Evolutionary conservation across 2,113 vertebrate genomes (phyloP).

Genomic region (Dromiciops gliroides): DNA sequence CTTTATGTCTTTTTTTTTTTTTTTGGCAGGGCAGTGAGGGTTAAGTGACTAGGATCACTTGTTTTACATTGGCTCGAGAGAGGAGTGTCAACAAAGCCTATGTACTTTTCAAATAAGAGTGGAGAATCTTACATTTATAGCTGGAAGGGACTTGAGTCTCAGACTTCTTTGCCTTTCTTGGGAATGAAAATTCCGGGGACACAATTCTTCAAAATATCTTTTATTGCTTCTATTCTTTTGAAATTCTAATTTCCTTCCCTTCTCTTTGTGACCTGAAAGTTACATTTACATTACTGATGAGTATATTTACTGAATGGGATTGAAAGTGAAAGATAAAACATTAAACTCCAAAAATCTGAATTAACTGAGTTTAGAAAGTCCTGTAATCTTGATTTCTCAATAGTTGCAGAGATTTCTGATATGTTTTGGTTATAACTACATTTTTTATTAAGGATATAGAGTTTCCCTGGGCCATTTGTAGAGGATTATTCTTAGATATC

Average conservation of each 20-base stretch:
- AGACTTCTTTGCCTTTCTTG: neutral
- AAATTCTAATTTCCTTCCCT: neutral
- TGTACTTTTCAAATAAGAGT: neutral
- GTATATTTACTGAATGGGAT: neutral
- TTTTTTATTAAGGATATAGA: neutral
- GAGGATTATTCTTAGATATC: neutral
- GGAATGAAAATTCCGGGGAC: neutral
- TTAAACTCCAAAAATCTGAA: neutral
- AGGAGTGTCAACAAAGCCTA: neutral
- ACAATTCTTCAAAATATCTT: neutral
- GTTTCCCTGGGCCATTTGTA: neutral
- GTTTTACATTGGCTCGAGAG: neutral
- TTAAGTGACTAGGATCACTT: no score
- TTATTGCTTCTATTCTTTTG: neutral
- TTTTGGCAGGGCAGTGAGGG: no score
- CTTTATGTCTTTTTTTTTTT: no score
- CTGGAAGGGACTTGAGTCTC: neutral
- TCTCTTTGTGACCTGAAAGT: neutral
- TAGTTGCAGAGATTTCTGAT: neutral
- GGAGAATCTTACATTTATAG: neutral
- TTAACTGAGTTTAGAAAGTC: neutral
- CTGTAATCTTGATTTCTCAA: neutral
- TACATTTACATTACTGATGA: neutral
- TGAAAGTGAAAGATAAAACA: neutral
- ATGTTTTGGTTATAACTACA: neutral